Base-by-base conservation (phyloP, 2,113 vertebrate genomes). In the Pygoscelis antarcticus region DNA sequence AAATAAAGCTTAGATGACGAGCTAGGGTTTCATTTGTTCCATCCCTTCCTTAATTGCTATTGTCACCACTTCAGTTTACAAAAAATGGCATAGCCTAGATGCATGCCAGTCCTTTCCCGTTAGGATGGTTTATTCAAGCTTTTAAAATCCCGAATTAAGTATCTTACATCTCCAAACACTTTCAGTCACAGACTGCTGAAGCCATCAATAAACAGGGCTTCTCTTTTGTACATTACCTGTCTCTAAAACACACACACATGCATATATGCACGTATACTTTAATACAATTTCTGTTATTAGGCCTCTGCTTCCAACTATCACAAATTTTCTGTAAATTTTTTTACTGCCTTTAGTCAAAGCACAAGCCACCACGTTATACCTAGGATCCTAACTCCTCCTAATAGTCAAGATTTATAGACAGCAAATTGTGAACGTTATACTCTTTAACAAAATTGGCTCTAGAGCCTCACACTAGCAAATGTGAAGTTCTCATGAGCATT, bases 1-100 rank as follows among this genome's bases (percentile, higher is more conserved):
- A 92, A 94, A 91, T 55, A 96, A 96, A 89, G 77, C 93, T 65
- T 76, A 84, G 76, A 84, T 79, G 81, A 75, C 72, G 80, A 79
- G 52, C 47, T 82, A 38, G 30, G 36, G n/a, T 77, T 88, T 83
- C 42, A 52, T 69, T 94, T 90, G 40, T 87, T 87, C 80, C 74
- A 92, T 25, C 13, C 47, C 27, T 70, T 75, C 60, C 55, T 80
- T 94, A 90, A 93, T 47, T 89, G 71, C 66, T 92, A 72, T 54
- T 92, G 71, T 83, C 60, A 96, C 64, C 46, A 34, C 55, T 57
- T 60, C 21, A 19, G 34, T 40, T 76, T 52, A 75, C 72, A 93
- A 92, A 91, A 84, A 84, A 60, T 21, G 11, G 18, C 27, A 66
- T 1, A 68, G 72, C 34, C 61, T 68, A 81, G n/a, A 83, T 34